A percentile compares a stretch with the other conserved stretches of the same genome.
These are phyloP conservation scores for Phrynocephalus vlangalii DNA, from an alignment of 2,797 vertebrate species.

Conservation along the genomic window DNA sequence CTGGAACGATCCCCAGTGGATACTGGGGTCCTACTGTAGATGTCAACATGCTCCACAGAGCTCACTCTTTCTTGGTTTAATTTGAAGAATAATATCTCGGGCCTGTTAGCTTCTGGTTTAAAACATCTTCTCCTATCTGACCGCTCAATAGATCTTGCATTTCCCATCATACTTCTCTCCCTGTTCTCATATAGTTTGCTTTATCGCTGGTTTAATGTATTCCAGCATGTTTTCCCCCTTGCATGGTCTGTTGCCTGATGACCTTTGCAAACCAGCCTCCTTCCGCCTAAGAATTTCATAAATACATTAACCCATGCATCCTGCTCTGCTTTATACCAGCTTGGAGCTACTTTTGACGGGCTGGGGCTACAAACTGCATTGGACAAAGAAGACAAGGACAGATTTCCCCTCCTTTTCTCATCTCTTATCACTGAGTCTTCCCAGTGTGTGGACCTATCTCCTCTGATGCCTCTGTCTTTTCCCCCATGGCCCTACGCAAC, in stretches of 20 bases:
- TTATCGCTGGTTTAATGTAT: neutral
- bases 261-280: fast-evolving
- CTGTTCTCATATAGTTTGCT: fast-evolving
- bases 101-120: neutral
- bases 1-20: no score
- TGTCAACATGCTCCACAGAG: no score
- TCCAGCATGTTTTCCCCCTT: fast-evolving
- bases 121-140: neutral
- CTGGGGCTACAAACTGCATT: neutral
- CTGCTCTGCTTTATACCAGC: neutral
- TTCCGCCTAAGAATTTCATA: neutral
- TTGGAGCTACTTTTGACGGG: neutral
- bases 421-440: no score
- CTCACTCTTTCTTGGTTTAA: neutral
- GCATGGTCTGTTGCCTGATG: neutral
- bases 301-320: conserved; percentile 2
- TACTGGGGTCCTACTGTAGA: no score
- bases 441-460: no score
- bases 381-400: no score
- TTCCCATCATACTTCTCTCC: fast-evolving
- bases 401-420: neutral
- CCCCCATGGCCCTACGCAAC: no score
- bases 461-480: no score
- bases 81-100: neutral
- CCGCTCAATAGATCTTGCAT: fast-evolving